These are phyloP conservation scores for Galaxias olidus DNA, from an alignment of 2,797 vertebrate genomes.

Conservation along the genomic window DNA sequence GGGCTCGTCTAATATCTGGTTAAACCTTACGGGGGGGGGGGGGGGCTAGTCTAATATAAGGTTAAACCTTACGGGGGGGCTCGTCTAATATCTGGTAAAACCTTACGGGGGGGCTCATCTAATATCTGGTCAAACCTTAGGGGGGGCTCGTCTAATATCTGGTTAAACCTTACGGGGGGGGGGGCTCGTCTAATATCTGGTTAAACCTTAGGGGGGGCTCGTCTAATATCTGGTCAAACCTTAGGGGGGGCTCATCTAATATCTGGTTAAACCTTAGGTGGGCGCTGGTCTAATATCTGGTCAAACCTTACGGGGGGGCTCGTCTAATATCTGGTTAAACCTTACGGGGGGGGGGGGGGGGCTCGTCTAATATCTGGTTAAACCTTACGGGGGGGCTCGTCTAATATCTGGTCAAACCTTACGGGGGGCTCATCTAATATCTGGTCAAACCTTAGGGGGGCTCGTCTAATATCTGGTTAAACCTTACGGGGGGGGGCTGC, in stretches of 20 bases:
- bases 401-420: conserved; percentile 42
- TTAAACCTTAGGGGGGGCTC: conserved; percentile 32
- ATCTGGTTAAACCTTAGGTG: conserved; percentile 44
- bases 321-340: conserved; percentile 43
- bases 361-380: conserved; percentile 52
- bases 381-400: no score
- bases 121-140: conserved; percentile 41
- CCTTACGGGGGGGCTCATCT: no score
- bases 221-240: conserved; percentile 57
- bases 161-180: no score
- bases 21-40: no score
- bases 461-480: no score
- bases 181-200: no score
- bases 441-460: no score
- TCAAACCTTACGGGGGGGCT: no score
- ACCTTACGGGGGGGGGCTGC: conserved; percentile 36
- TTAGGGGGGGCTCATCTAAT: no score
- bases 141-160: conserved; percentile 50
- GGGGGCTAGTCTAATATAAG: no score
- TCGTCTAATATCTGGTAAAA: conserved; percentile 54
- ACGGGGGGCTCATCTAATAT: conserved; percentile 48
- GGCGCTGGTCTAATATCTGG: conserved; percentile 48
- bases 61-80: conserved; percentile 34
- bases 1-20: conserved; percentile 50
- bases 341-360: conserved; percentile 36